Conservation (phyloP, 2,113 vertebrate genomes). For the Cricetomys ansorgei region DNA sequence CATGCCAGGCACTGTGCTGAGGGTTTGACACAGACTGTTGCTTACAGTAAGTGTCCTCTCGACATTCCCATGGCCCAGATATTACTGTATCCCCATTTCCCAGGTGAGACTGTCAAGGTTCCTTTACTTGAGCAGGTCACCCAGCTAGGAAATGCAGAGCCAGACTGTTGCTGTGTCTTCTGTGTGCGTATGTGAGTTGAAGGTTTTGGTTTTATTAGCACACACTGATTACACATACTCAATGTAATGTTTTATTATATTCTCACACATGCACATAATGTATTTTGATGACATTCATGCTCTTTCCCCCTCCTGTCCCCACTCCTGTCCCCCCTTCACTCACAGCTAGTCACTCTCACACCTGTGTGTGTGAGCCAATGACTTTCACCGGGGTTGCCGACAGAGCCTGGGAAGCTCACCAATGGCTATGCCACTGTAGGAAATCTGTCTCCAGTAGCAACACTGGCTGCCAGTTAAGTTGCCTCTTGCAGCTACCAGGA, state of each 20-base stretch:
- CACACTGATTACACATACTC: background rate
- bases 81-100: slow-evolving; percentile 7
- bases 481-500: background rate
- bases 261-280: background rate
- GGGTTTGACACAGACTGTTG: background rate
- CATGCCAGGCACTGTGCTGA: background rate
- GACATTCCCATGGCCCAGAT: background rate
- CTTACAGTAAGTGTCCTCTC: background rate
- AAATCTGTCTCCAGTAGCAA: background rate
- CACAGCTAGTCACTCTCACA: background rate
- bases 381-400: background rate
- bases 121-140: background rate
- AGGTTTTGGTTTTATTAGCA: background rate
- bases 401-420: background rate
- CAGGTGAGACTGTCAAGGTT: background rate
- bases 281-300: background rate
- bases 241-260: background rate
- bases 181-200: background rate
- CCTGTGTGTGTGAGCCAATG: background rate
- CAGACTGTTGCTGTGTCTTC: background rate
- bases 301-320: background rate
- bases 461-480: background rate
- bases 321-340: too few relatives aligned
- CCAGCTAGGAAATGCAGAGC: background rate
- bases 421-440: background rate